phyloP scores from a whole-genome alignment of 2,888 invertebrate species.

The Tribolium freemani region DNA sequence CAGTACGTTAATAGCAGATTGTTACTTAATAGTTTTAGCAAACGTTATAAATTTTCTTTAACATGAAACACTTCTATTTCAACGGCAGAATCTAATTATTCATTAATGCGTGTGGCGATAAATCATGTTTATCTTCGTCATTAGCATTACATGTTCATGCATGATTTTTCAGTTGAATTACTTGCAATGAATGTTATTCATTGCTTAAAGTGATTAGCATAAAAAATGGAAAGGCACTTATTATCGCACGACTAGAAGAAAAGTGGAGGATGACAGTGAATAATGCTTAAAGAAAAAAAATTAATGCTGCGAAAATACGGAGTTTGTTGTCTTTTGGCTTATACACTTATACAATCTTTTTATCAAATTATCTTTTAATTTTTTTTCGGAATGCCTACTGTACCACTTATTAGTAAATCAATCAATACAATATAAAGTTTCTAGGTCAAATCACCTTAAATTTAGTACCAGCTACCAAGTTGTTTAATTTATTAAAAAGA shows the following conservation, averaged over 20 bases:
- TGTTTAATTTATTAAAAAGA: no score
- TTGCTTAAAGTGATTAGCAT: conserved; percentile 7
- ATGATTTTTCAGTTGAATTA: conserved; percentile 14
- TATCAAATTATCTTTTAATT: no score
- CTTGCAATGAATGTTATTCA: conserved; percentile 6
- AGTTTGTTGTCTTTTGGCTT: no score
- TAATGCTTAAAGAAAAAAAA: background rate
- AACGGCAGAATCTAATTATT: conserved; percentile 3
- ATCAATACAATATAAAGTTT: no score
- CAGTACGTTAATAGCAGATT: no score
- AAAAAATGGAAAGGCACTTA: background rate
- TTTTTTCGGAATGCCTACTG: no score
- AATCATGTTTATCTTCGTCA: conserved; percentile 20
- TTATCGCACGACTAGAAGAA: background rate
- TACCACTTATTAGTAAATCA: no score
- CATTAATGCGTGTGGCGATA: background rate
- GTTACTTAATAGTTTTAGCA: no score
- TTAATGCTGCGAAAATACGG: no score
- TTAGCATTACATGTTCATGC: conserved; percentile 7
- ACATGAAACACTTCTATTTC: background rate
- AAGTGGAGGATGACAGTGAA: background rate
- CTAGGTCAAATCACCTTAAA: no score
- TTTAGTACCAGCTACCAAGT: no score
- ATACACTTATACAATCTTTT: no score
- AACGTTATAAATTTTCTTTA: background rate